These are phyloP conservation scores for Ceratitis capitata DNA, from an alignment of 1,140 invertebrate genomes.

Conservation along the genomic window DNA sequence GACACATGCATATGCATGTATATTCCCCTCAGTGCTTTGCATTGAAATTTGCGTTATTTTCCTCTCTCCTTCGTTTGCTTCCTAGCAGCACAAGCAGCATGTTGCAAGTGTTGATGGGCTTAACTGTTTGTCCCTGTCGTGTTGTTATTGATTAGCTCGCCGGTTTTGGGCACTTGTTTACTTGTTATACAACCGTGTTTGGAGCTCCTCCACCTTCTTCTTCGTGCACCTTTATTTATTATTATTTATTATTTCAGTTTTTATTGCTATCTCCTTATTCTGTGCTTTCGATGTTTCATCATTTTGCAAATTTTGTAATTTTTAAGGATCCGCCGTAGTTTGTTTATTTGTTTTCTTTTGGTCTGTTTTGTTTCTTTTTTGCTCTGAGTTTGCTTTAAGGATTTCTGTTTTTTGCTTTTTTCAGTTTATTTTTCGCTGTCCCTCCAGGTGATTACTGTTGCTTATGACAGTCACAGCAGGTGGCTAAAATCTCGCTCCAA, in stretches of 20 bases:
- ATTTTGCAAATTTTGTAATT: neutral
- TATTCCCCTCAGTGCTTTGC: neutral
- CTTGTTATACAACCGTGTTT: neutral
- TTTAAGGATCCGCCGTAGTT: neutral
- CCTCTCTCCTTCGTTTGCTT: neutral
- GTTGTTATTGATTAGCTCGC: constrained; percentile 38
- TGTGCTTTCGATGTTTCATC: neutral
- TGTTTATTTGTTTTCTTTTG: neutral
- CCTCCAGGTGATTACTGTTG: neutral
- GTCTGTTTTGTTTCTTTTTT: neutral
- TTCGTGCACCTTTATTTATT: neutral
- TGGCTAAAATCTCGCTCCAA: neutral
- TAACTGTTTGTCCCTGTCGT: neutral
- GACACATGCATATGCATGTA: too few relatives aligned
- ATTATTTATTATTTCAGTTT: neutral
- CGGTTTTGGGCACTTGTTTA: neutral
- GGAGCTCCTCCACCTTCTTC: neutral
- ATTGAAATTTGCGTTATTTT: neutral
- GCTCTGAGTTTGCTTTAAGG: neutral
- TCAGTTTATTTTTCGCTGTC: neutral
- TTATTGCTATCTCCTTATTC: too few relatives aligned
- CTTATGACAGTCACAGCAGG: constrained; percentile 39
- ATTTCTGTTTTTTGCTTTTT: neutral
- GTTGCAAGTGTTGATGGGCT: constrained; percentile 40
- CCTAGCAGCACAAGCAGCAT: neutral